Conservation (phyloP, 37 sponge, comb jelly and placozoan species). For the Beroe ovata region DNA sequence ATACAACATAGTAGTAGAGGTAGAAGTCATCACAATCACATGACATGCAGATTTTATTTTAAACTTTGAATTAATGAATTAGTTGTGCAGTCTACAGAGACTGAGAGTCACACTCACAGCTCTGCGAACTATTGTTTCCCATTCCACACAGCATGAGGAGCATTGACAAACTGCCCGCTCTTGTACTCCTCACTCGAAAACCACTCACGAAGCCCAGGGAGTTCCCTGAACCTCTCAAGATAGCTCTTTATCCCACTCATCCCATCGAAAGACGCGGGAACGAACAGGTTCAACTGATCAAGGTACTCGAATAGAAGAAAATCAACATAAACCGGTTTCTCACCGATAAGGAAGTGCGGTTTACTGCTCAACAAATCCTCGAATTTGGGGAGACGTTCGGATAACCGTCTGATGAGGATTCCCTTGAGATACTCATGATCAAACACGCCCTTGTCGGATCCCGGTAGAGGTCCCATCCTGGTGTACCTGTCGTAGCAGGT, state of each 20-base stretch:
- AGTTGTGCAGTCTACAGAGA: too few relatives aligned
- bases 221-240: background rate
- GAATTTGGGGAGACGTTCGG: constrained; percentile 28
- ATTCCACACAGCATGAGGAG: constrained; percentile 23
- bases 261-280: constrained; percentile 6
- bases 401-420: background rate
- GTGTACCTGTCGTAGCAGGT: constrained; percentile 11
- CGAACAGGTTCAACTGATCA: constrained; percentile 18
- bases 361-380: background rate
- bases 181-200: constrained; percentile 23
- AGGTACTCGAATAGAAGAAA: constrained; percentile 59
- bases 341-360: background rate
- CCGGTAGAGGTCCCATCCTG: constrained; percentile 2
- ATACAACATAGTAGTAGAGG: too few relatives aligned
- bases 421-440: constrained; percentile 57
- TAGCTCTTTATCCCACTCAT: background rate
- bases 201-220: background rate
- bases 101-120: too few relatives aligned
- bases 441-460: constrained; percentile 1
- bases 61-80: too few relatives aligned
- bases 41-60: too few relatives aligned
- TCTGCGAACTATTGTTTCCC: constrained; percentile 25
- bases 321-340: constrained; percentile 11
- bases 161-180: background rate
- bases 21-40: too few relatives aligned